Evolutionary conservation across 2,888 invertebrate species (phyloP).

Genomic region (Noctua janthina): DNA sequence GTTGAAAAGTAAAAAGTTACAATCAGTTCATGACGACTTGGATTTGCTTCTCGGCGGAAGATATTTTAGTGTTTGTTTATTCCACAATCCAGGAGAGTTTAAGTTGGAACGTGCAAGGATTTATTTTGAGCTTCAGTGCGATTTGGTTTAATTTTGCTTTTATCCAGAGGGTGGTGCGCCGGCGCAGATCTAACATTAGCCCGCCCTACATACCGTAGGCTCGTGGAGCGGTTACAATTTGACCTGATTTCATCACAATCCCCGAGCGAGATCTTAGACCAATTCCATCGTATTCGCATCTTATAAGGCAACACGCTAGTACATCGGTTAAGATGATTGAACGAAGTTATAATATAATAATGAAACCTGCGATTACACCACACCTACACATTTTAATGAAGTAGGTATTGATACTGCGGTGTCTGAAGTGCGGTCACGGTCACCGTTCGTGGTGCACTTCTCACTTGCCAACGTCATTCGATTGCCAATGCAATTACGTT

Average conservation of each 20-base stretch:
- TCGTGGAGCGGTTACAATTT: conserved; percentile 80
- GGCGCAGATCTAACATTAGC: conserved; percentile 86
- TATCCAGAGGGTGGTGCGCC: conserved; percentile 79
- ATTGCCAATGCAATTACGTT: conserved; percentile 60
- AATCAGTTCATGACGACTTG: not conserved
- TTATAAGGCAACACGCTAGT: conserved; percentile 17
- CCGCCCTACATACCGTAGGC: conserved; percentile 85
- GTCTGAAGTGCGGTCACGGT: conserved; percentile 67
- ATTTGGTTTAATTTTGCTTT: conserved; percentile 74
- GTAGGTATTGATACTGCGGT: conserved; percentile 35
- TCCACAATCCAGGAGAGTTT: conserved; percentile 54
- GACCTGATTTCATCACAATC: conserved; percentile 84
- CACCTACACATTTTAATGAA: conserved; percentile 29
- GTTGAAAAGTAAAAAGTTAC: conserved; percentile 3
- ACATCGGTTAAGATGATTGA: conserved; percentile 8
- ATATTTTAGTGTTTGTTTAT: conserved; percentile 49
- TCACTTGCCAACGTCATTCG: conserved; percentile 56
- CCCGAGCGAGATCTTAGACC: conserved; percentile 67
- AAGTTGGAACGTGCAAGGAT: conserved; percentile 63
- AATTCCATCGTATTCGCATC: conserved; percentile 32
- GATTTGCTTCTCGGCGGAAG: conserved; percentile 8
- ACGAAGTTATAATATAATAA: conserved; percentile 11
- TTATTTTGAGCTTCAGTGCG: conserved; percentile 68
- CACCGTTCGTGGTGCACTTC: conserved; percentile 60
- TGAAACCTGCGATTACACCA: not conserved